Evolutionary conservation across 2,797 vertebrate species (phyloP), one percentile per base, ranked within the genome.

Genomic region (Coreius guichenoti): DNA sequence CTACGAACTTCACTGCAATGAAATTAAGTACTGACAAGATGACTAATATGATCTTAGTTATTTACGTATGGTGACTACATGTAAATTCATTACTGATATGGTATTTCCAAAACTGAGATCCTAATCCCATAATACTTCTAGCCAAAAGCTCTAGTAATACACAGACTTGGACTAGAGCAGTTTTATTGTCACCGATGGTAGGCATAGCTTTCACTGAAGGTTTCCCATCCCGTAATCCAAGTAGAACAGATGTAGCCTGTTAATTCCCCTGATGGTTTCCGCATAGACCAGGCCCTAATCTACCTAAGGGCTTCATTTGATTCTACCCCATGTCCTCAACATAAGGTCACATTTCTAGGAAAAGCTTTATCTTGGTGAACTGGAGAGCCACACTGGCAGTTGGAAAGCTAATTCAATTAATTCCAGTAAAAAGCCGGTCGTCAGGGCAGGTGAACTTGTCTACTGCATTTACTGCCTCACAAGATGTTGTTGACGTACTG

Each of bases 401-500:
- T 85, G 80, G 23, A 70, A 72, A 56, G 33, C 81, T 91, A 84
- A 91, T 84, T 88, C 1, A 89, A 89, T 88, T 88, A 81, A 86
- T 85, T 65, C 85, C 86, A 87, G 77, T 70, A 86, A 67, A 86
- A 87, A 81, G 67, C 90, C 72, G 69, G 51, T 69, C 65, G 81
- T 75, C 54, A 47, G 19, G 82, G 68, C 49, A 39, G 23, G n/a
- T 73, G 61, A 67, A 70, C 88, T 68, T 82, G 81, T 85, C 86
- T 86, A 86, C 84, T 85, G 39, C 36, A n/a, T 67, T 80, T 11
- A 68, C 61, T 61, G 63, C 69, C 56, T 86, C 33, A 9, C 6
- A 70, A 72, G 43, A 65, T 65, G 36, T 63, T 12, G 36, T 6
- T 14, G 39, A 12, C 23, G 5, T 19, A 31, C 47, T 75, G 16